These are phyloP conservation scores for Chrosomus eos DNA, from an alignment of 2,797 vertebrate species.

Conservation along the genomic window DNA sequence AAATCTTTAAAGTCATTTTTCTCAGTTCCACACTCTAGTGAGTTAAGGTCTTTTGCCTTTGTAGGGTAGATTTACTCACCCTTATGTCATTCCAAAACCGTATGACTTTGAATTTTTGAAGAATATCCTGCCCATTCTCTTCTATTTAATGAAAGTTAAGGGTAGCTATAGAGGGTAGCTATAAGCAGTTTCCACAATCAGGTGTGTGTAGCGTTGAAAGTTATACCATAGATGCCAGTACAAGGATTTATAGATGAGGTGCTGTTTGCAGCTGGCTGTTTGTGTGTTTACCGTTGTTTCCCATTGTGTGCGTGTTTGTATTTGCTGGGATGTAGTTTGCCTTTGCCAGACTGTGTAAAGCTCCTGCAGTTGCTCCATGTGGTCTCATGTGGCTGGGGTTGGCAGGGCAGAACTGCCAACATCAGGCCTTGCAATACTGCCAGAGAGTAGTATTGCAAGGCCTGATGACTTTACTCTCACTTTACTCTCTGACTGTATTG, in stretches of 20 bases:
- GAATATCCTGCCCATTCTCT: background rate
- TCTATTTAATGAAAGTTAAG: background rate
- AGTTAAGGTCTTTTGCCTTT: too few relatives aligned
- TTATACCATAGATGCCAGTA: background rate
- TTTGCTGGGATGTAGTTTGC: constrained; percentile 28
- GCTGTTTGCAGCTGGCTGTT: constrained; percentile 22
- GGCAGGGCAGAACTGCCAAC: constrained; percentile 36
- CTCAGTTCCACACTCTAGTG: too few relatives aligned
- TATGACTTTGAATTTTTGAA: background rate
- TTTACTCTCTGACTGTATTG: constrained; percentile 33
- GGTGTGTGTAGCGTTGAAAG: background rate
- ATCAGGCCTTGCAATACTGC: constrained; percentile 34
- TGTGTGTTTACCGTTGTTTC: constrained; percentile 28
- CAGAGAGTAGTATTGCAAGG: constrained; percentile 31
- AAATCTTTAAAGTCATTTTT: too few relatives aligned
- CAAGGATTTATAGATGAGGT: background rate
- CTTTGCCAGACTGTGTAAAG: constrained; percentile 42
- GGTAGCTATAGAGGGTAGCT: background rate
- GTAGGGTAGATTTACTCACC: background rate
- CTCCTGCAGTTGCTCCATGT: constrained; percentile 41
- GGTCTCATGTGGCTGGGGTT: constrained; percentile 34
- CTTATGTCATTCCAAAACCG: background rate
- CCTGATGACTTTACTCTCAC: too few relatives aligned
- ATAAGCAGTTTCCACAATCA: background rate
- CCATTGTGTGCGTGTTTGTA: constrained; percentile 22